Evolutionary conservation across 2,888 invertebrate genomes (phyloP).

Genomic region (Diogma glabrata): DNA sequence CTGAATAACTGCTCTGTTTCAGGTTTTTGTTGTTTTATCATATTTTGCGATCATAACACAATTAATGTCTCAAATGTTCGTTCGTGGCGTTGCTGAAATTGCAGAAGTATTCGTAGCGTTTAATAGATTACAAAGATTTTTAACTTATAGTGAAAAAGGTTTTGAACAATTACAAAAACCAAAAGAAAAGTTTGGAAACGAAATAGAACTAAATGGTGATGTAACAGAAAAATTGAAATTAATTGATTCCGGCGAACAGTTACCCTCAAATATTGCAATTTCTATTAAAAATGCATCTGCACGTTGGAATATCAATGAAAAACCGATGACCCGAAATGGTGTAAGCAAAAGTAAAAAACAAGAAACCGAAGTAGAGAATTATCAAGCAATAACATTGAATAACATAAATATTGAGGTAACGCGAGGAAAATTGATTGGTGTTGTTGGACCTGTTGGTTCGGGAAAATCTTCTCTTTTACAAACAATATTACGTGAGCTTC

Average conservation of each 20-base stretch:
- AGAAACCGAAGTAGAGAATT: constrained; percentile 8
- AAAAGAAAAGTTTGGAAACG: constrained; percentile 12
- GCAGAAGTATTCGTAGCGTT: constrained; percentile 71
- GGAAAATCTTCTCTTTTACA: constrained; percentile 61
- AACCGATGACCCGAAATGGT: not conserved
- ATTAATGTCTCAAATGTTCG: constrained; percentile 46
- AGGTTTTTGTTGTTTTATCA: constrained; percentile 44
- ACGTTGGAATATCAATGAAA: constrained; percentile 34
- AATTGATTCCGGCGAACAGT: constrained; percentile 20
- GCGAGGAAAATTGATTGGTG: constrained; percentile 49
- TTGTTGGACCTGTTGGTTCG: constrained; percentile 64
- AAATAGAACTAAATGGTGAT: not conserved
- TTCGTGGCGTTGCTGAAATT: constrained; percentile 60
- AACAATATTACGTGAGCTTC: constrained; percentile 61
- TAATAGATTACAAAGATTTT: constrained; percentile 44
- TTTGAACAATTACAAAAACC: constrained; percentile 22
- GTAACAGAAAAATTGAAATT: constrained; percentile 8
- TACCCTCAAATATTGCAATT: constrained; percentile 20
- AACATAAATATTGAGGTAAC: constrained; percentile 42
- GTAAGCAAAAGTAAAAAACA: not conserved
- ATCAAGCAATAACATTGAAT: constrained; percentile 35
- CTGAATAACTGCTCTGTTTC: constrained; percentile 8
- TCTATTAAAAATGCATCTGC: constrained; percentile 31
- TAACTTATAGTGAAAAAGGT: constrained; percentile 33
- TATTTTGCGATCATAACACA: constrained; percentile 43